Evolutionary conservation across 2,113 vertebrate genomes (phyloP).

Genomic region (Climacteris rufus): DNA sequence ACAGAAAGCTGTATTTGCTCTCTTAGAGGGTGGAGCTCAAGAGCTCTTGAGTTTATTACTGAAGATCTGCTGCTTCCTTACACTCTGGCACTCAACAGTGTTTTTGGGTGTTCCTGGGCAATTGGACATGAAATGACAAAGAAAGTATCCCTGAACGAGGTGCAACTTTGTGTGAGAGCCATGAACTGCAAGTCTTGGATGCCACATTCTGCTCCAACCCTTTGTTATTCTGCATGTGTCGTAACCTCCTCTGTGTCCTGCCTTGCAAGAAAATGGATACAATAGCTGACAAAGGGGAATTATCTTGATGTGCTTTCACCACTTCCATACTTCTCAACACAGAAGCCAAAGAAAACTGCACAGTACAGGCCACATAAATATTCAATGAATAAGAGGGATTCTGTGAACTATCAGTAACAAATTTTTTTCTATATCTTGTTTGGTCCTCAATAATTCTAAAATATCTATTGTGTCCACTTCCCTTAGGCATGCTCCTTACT

Average conservation of each 20-base stretch:
- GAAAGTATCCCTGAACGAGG: not conserved
- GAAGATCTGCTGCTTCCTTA: not conserved
- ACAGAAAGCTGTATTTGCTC: not conserved
- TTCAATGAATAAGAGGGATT: not conserved
- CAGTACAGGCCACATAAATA: not conserved
- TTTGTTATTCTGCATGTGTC: not conserved
- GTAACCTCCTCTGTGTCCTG: fast-evolving
- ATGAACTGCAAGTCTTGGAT: not conserved
- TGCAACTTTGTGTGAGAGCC: not conserved
- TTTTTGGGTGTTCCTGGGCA: not conserved
- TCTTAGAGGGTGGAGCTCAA: not conserved
- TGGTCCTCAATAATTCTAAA: not conserved
- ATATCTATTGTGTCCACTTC: not conserved
- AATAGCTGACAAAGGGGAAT: not conserved
- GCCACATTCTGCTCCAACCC: not conserved
- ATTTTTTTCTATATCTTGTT: not conserved
- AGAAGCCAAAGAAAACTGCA: not conserved
- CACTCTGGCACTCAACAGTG: not conserved
- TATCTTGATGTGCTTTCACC: not conserved
- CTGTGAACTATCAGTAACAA: not conserved
- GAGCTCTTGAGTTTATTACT: not conserved
- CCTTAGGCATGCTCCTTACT: not conserved
- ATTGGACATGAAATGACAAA: not conserved
- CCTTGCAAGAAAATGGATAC: not conserved
- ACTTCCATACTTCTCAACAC: not conserved